Base-by-base conservation (phyloP, 2,888 invertebrate species). In the Machimus atricapillus region DNA sequence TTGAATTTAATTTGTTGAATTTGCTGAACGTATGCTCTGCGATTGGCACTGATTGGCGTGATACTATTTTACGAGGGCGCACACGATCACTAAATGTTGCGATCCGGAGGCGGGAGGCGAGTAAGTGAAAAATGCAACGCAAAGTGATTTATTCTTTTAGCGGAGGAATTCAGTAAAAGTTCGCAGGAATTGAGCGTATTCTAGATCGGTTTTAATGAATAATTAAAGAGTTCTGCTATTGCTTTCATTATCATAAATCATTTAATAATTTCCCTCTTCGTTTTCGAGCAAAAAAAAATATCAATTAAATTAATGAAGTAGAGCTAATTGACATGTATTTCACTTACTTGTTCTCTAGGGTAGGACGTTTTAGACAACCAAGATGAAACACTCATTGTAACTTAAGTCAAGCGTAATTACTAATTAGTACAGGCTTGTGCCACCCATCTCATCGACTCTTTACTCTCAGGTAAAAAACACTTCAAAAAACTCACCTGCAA, bases 1-100 rank as follows among this genome's bases (percentile, higher is more conserved):
- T 66, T 82, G 82, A 27, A 58, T 58, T 82, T 58, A 82, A 82
- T 58, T 82, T 58, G 82, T 56, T 58, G 37, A 82, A n/a, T 56
- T 78, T 78, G 76, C 14, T 76, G 37, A 40, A 76, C 76, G 76
- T 52, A 58, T 82, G 66, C 82, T 14, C 12, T n/a, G 37, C 66
- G 82, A 82, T 82, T 82, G 82, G 82, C 82, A 82, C 34, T 82
- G 82, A 82, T 82, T 82, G 82, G 82, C 82, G 58, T 58, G n/a
- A 58, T 82, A 66, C 58, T 16, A 37, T 82, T 82, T 81, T 82
- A 58, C 82, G 82, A 56, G 43, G 46, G 43, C 23, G 46, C 79
- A 8, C 79, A 27, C 52, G 52, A 31, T 31, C 46, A 78, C 19
- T 27, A 23, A 12, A 19, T 66, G 66, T 14, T 66, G 23, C 66